These are phyloP conservation scores for Acanthosepion esculentum DNA, from an alignment of 2,888 invertebrate genomes.

Conservation along the genomic window DNA sequence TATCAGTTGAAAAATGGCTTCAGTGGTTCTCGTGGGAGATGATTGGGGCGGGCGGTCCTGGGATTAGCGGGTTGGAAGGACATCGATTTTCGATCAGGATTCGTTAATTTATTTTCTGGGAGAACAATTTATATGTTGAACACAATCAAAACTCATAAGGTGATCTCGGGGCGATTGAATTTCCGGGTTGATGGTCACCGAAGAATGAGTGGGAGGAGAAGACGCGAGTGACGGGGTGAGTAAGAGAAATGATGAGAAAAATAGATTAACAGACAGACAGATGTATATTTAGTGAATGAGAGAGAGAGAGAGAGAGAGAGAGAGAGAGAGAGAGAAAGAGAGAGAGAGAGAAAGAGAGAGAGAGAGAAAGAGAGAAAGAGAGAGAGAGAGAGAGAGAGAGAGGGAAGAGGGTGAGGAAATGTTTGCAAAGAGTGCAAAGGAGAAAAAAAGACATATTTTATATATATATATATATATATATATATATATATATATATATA, in stretches of 20 bases:
- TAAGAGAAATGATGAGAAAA: background rate
- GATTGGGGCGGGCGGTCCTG: background rate
- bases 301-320: background rate
- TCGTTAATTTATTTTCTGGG: background rate
- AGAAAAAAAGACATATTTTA: too few relatives aligned
- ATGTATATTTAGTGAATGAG: background rate
- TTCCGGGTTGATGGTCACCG: background rate
- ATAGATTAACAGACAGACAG: background rate
- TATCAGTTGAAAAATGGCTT: background rate
- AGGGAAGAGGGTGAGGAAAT: background rate
- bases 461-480: too few relatives aligned
- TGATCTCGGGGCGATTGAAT: background rate
- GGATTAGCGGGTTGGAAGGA: background rate
- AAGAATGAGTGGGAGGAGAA: background rate
- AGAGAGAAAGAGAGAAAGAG: background rate
- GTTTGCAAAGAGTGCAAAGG: too few relatives aligned
- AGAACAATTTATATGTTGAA: background rate
- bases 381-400: background rate
- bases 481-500: too few relatives aligned
- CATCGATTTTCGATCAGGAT: slow-evolving; percentile 33
- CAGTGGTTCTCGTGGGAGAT: background rate
- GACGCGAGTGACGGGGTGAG: background rate
- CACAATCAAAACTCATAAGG: slow-evolving; percentile 33
- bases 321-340: background rate
- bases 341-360: background rate